Evolutionary conservation across 2,797 vertebrate species (phyloP).

Genomic region (Danio aesculapii): DNA sequence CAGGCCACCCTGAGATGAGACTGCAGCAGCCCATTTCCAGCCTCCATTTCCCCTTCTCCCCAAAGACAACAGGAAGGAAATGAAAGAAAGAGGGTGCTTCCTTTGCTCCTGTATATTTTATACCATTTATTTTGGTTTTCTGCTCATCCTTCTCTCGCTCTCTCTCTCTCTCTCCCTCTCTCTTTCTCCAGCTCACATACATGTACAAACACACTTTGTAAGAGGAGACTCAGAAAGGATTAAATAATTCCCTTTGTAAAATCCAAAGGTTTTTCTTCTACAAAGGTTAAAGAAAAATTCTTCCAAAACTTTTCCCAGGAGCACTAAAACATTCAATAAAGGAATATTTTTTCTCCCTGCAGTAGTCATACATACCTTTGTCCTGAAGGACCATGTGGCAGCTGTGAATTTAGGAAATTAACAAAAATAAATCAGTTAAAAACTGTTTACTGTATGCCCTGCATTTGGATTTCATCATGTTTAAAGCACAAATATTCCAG

Average conservation of each 20-base stretch:
- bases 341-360: conserved; percentile 44
- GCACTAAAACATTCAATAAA: conserved; percentile 60
- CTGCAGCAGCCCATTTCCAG: conserved; percentile 63
- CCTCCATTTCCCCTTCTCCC: conserved; percentile 67
- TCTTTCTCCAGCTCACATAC: not conserved
- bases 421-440: not conserved
- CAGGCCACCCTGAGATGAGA: conserved; percentile 59
- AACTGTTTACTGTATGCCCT: not conserved
- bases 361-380: conserved; percentile 46
- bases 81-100: conserved; percentile 66
- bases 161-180: conserved; percentile 1
- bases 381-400: not conserved
- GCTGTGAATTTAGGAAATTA: conserved; percentile 2
- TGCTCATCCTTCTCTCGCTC: not conserved
- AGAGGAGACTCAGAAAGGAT: conserved; percentile 58
- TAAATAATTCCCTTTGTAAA: conserved; percentile 73
- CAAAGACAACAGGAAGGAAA: conserved; percentile 65
- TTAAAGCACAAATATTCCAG: not conserved
- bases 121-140: conserved; percentile 48
- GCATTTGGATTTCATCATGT: not conserved
- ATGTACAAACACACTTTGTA: conserved; percentile 53
- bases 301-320: conserved; percentile 60
- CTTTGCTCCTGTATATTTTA: conserved; percentile 56
- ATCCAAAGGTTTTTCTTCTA: conserved; percentile 50
- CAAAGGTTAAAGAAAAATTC: conserved; percentile 65